Base-by-base conservation (phyloP, 2,113 vertebrate species). In the Mesoclemmys tuberculata region DNA sequence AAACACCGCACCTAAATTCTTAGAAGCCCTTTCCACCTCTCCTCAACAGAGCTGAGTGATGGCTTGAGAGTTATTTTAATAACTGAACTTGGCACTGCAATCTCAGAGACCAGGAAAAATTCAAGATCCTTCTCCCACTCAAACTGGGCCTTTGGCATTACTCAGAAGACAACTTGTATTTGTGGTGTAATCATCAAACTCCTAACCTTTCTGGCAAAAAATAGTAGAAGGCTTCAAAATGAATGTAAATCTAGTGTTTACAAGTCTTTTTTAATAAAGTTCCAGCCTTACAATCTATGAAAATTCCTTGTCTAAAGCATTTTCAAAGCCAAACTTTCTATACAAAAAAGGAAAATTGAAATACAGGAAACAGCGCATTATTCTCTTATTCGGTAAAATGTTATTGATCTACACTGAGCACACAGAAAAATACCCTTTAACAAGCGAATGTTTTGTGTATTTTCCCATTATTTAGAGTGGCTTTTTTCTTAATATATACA, bases 401-500 rank as follows among this genome's bases (percentile, higher is more conserved):
- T 46, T 52, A 78, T 19, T 38, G 16, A 88, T 56, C 61, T 79
- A 26, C n/a, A 29, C 80, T 31, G 21, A 54, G 49, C 41, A 41
- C 49, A 80, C 3, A 29, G 61, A 24, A 41, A 87, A 82, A 49
- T 0, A 10, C 16, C 5, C 1, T 4, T 29, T 18, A 10, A 1
- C 26, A 13, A 74, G 4, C 1, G 10, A 24, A 1, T 2, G 16
- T 1, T 77, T 48, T 3, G 5, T 41, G 21, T 11, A 22, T 19
- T 54, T 54, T 61, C 61, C 52, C 38, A 55, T 41, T 8, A 11
- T 84, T 74, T 51, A 2, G 1, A 6, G 7, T 0, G 0, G 0
- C 1, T 71, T 82, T 58, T 84, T 91, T 61, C 61, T 84, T 13
- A 18, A 0, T 5, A 64, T 24, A 11, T 92, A 98, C 99, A 80